Evolutionary conservation across 2,888 invertebrate species (phyloP), one percentile per base, ranked within the genome.

Genomic region (Hedychridium roseum): DNA sequence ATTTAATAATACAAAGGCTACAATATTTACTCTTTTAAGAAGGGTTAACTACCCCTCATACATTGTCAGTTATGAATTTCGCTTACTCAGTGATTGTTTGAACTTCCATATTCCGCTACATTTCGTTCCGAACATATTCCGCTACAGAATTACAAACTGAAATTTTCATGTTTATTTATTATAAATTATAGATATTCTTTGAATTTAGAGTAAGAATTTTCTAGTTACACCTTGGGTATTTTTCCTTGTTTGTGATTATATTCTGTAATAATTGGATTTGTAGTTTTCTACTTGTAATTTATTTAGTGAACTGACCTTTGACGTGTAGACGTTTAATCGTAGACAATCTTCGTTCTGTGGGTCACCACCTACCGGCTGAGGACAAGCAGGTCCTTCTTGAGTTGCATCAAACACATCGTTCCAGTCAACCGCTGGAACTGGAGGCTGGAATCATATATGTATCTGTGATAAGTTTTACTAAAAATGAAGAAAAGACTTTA

Each of bases 281-380:
- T 14, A 32, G n/a, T 32, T 3, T 32, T 11, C 3, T 12, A 15
- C 15, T 2, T 20, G 26, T 21, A 15, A n/a, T n/a, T 6, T n/a
- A 16, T 12, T 17, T 6, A 9, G 9, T 3, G 9, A 2, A 16
- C 26, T 38, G 66, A 81, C 80, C 65, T 79, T 79, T 57, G 57
- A 81, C 0, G 83, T 82, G 57, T 84, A 88, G 1, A 88, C 83
- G 55, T 88, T 88, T 43, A 88, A 68, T 12, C 81, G 76, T 2
- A 88, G 80, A 60, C 88, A 88, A 70, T 88, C 86, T 60, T 88
- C 88, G 16, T 83, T 82, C 37, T 82, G 64, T 52, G 72, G 61
- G 30, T 3, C n/a, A 34, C 49, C 42, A 9, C 45, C 49, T 16
- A 79, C 75, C 0, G 79, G 77, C 48, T 81, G 81, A 0, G 85